Conservation (phyloP, 2,113 vertebrate species). For the Pitta sordida region DNA sequence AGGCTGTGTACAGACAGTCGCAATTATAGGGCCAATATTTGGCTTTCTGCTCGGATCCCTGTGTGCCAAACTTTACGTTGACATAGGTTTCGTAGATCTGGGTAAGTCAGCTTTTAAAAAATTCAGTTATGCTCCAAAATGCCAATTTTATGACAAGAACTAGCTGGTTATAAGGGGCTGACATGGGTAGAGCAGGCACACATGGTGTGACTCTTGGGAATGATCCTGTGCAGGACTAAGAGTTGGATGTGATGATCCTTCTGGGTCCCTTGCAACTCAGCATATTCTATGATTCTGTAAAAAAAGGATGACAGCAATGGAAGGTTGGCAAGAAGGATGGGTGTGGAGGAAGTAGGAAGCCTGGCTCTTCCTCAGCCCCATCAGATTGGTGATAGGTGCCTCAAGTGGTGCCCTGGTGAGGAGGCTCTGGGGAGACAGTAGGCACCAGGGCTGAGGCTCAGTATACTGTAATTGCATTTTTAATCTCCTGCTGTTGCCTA, state of each 20-base stretch:
- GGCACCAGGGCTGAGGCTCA: background rate
- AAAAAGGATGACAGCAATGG: background rate
- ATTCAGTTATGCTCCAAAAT: background rate
- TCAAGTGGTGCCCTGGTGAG: background rate
- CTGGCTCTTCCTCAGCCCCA: background rate
- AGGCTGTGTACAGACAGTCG: constrained; percentile 90
- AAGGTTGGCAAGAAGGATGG: background rate
- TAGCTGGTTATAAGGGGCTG: background rate
- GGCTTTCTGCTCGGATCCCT: constrained; percentile 91
- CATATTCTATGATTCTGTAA: background rate
- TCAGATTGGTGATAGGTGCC: background rate
- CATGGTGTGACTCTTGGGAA: background rate
- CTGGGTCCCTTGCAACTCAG: background rate
- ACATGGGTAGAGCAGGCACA: background rate
- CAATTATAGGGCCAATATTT: constrained; percentile 91
- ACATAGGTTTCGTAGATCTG: constrained; percentile 87
- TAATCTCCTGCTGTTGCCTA: background rate
- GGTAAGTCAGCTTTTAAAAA: constrained; percentile 71
- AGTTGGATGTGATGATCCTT: background rate
- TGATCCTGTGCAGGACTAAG: background rate
- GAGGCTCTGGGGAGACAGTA: background rate
- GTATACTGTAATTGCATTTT: background rate
- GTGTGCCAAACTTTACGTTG: constrained; percentile 91
- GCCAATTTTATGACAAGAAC: background rate
- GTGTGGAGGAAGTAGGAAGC: background rate